These are phyloP conservation scores for Drosophila tristis DNA, from an alignment of 1,140 invertebrate species.

Conservation along the genomic window DNA sequence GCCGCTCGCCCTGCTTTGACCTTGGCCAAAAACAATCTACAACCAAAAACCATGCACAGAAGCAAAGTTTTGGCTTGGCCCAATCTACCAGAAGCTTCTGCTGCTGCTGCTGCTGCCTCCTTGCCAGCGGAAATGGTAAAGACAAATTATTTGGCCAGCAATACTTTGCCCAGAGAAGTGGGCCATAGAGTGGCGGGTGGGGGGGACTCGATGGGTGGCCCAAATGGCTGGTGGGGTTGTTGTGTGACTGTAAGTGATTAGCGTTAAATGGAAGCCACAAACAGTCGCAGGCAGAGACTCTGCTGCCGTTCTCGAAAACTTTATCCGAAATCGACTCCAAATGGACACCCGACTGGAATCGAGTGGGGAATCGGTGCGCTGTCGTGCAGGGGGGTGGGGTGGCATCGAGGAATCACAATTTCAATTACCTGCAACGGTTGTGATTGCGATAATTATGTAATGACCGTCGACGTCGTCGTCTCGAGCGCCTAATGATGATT, in stretches of 20 bases:
- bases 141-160: slow-evolving; percentile 77
- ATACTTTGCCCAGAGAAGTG: slow-evolving; percentile 28
- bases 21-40: slow-evolving; percentile 74
- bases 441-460: slow-evolving; percentile 82
- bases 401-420: slow-evolving; percentile 48
- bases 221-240: slow-evolving; percentile 7
- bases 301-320: slow-evolving; percentile 57
- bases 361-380: too few relatives aligned
- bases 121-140: slow-evolving; percentile 60
- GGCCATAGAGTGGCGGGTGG: background rate
- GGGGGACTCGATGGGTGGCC: background rate
- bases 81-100: too few relatives aligned
- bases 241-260: slow-evolving; percentile 81
- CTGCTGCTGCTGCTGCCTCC: background rate
- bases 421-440: slow-evolving; percentile 69
- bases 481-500: slow-evolving; percentile 71
- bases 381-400: too few relatives aligned
- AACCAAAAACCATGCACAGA: background rate
- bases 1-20: slow-evolving; percentile 62
- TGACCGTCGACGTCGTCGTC: slow-evolving; percentile 39
- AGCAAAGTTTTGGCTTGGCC: slow-evolving; percentile 27
- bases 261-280: slow-evolving; percentile 73
- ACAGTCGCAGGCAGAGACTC: slow-evolving; percentile 16
- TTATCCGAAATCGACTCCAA: slow-evolving; percentile 80
- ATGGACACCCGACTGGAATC: slow-evolving; percentile 47